phyloP scores from a whole-genome alignment of 2,888 invertebrate genomes.

The Resseliella maxima region DNA sequence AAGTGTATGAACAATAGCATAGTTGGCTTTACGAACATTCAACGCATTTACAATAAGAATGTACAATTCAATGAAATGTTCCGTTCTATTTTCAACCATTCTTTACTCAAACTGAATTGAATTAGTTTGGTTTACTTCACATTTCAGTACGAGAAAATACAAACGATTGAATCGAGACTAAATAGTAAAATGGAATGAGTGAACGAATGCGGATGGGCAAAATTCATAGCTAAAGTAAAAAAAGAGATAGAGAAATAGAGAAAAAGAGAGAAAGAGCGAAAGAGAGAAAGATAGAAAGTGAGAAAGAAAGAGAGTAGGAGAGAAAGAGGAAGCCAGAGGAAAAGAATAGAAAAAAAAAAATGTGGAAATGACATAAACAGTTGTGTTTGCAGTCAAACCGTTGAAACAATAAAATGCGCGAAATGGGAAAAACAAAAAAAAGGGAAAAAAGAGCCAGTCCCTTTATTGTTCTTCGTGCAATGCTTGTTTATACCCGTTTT shows the following conservation, averaged over 20 bases:
- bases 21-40: neutral
- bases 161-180: too few relatives aligned
- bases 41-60: neutral
- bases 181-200: too few relatives aligned
- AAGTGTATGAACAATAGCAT: neutral
- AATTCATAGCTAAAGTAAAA: too few relatives aligned
- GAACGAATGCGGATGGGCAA: too few relatives aligned
- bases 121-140: neutral
- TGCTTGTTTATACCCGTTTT: conserved; percentile 25
- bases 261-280: neutral
- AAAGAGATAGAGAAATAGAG: neutral
- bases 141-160: too few relatives aligned
- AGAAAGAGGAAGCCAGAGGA: neutral
- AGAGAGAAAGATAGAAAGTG: neutral
- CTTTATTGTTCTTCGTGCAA: conserved; percentile 35
- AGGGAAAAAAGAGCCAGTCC: neutral
- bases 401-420: conserved; percentile 47
- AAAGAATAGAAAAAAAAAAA: neutral
- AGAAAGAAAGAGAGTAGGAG: neutral
- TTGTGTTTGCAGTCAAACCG: conserved; percentile 2
- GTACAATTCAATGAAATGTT: neutral
- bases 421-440: conserved; percentile 1
- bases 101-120: neutral
- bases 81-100: neutral
- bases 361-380: conserved; percentile 21